Evolutionary conservation across 2,113 vertebrate genomes (phyloP), one percentile per base, ranked within the genome.

Genomic region (Morone chrysops): DNA sequence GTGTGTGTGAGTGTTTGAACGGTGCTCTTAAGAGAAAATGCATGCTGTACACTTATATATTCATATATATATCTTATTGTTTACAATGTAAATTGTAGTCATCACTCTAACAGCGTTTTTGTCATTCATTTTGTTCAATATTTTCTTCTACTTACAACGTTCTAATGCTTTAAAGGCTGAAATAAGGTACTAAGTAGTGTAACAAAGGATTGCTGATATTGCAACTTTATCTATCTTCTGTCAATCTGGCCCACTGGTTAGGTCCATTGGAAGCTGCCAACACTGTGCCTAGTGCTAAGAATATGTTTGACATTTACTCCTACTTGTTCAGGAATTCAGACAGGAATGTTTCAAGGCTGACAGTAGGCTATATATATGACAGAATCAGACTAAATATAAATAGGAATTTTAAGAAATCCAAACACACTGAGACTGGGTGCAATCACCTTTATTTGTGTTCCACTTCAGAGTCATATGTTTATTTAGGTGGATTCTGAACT

Each of bases 11-110:
- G 20, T 40, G 51, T 48, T 65, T 51, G 63, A 36, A 38, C 17
- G 66, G 18, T 74, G 47, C 38, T 22, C 14, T 71, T 62, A 51
- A 12, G 50, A 67, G 20, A 67, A 65, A 67, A 65, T 50, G 18
- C 3, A 66, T 38, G 22, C 31, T n/a, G 25, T 41, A 83, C 13
- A 38, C 43, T 60, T 45, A 50, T 25, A 69, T 63, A 69, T 31
- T 31, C 25, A 25, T 31, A 31, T 31, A 31, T 31, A 31, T 31
- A 31, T 31, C 31, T 2, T 31, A 31, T 76, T 72, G 47, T 25
- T 66, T 61, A 54, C 2, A 0, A 31, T 56, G 16, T 10, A 51
- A 53, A 45, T 10, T 11, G 22, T 40, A 10, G 20, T 31, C 67
- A 56, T 63, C 22, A 45, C 17, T 71, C n/a, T 40, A 18, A n/a